Conservation (phyloP, 1,140 invertebrate genomes). For the Daktulosphaira vitifoliae region DNA sequence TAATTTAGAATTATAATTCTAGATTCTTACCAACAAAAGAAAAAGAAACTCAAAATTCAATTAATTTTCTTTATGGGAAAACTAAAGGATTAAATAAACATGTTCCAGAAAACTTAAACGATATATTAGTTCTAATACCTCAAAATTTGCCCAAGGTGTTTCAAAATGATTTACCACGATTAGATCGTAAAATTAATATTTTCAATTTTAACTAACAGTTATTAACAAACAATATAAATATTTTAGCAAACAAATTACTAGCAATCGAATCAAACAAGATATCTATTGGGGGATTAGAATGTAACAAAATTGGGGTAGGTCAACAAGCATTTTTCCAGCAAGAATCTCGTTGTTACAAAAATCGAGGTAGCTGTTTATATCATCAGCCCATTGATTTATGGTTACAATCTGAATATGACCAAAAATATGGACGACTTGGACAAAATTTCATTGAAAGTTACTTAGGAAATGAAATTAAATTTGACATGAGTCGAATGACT, state of each 20-base stretch:
- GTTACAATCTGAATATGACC: background rate
- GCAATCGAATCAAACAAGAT: constrained; percentile 34
- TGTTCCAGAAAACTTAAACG: background rate
- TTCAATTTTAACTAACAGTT: no score
- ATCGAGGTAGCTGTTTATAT: constrained; percentile 42
- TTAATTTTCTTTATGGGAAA: no score
- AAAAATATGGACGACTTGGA: background rate
- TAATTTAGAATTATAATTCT: no score
- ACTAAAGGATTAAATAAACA: background rate
- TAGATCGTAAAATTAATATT: no score
- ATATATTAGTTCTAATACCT: background rate
- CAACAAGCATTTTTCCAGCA: constrained; percentile 47
- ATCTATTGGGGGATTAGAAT: constrained; percentile 44
- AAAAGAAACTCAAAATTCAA: no score
- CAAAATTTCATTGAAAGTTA: background rate
- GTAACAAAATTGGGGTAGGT: constrained; percentile 47
- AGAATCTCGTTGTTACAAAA: constrained; percentile 44
- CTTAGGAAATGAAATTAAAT: background rate
- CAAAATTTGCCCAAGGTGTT: background rate
- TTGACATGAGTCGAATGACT: background rate
- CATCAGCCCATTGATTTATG: background rate
- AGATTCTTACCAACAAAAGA: no score
- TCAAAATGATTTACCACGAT: background rate
- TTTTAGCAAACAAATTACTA: background rate
- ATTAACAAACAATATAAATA: no score